Evolutionary conservation across 1,140 invertebrate genomes (phyloP).

Genomic region (Belonocnema kinseyi): DNA sequence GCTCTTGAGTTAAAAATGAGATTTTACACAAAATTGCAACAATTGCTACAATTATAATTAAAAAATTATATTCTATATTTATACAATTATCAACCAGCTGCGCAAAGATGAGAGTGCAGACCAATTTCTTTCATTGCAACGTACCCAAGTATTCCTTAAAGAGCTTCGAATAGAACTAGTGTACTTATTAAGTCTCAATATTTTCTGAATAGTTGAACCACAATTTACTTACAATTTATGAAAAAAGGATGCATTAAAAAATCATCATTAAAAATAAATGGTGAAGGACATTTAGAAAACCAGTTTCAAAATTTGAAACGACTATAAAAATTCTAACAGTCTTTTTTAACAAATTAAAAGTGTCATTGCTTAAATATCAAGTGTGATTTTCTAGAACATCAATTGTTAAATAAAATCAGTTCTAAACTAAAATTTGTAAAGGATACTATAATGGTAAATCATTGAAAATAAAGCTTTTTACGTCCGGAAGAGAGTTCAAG

Average conservation of each 20-base stretch:
- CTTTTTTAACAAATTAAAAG: too few species aligned
- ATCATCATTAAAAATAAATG: too few species aligned
- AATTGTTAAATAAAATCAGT: neutral
- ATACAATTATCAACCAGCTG: slow-evolving; percentile 13
- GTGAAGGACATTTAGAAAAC: too few species aligned
- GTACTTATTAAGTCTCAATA: neutral
- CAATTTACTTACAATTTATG: neutral
- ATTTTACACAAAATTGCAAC: slow-evolving; percentile 1
- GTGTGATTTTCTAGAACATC: too few species aligned
- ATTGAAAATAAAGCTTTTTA: slow-evolving; percentile 85
- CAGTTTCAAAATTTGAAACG: too few species aligned
- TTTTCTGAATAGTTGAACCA: neutral
- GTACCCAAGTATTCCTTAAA: slow-evolving; percentile 10
- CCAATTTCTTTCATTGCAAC: slow-evolving; percentile 21
- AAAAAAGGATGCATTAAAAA: too few species aligned
- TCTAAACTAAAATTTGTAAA: slow-evolving; percentile 35
- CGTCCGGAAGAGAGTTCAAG: slow-evolving; percentile 83
- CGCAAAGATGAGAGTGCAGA: slow-evolving; percentile 20
- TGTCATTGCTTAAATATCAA: too few species aligned
- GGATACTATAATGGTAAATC: slow-evolving; percentile 84
- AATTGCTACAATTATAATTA: neutral
- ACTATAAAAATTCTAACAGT: too few species aligned
- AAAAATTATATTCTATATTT: neutral
- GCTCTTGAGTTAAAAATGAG: neutral
- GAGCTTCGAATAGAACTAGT: slow-evolving; percentile 23